Base-by-base conservation (phyloP, 2,888 invertebrate genomes). In the Melinaea marsaeus region DNA sequence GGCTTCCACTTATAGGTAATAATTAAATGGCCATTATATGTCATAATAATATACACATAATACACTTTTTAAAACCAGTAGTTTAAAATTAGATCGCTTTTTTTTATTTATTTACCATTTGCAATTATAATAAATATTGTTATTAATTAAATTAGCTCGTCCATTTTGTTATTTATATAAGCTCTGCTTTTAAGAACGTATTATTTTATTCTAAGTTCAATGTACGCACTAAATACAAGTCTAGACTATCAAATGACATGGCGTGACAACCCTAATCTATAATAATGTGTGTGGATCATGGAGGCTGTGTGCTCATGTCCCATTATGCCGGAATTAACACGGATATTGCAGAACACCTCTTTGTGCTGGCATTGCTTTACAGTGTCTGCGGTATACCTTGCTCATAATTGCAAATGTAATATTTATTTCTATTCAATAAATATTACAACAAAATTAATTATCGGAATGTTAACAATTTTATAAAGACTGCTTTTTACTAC, bases 291-390 rank as follows among this genome's bases (percentile, higher is more conserved):
- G 51, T 51, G 51, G 51, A 51, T 51, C 58, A 58, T 11, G 55
- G 47, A 56, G 13, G 57, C 37, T n/a, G 56, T 60, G 45, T 61
- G 63, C 61, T 61, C 60, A 63, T 65, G 67, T 65, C 64, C 69
- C 61, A 67, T 67, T 68, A 67, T 68, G 61, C 67, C 64, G 64
- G 61, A 60, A 68, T 68, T 71, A 69, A 64, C 66, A 65, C 57
- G 70, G 66, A 67, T 64, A 70, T 62, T 63, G 70, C 65, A 61
- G 67, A 51, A 51, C 66, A 42, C 11, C 55, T 58, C 64, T 61
- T 61, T 64, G 64, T 61, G 47, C 58, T 59, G 63, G 55, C 51
- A 51, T 32, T 51, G 51, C 32, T 51, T 32, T 51, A 32, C 51
- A 32, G 7, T 51, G 32, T 32, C 32, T 51, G 51, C 11, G 32